phyloP scores from a whole-genome alignment of 2,888 invertebrate genomes.

The Tipula confusa region DNA sequence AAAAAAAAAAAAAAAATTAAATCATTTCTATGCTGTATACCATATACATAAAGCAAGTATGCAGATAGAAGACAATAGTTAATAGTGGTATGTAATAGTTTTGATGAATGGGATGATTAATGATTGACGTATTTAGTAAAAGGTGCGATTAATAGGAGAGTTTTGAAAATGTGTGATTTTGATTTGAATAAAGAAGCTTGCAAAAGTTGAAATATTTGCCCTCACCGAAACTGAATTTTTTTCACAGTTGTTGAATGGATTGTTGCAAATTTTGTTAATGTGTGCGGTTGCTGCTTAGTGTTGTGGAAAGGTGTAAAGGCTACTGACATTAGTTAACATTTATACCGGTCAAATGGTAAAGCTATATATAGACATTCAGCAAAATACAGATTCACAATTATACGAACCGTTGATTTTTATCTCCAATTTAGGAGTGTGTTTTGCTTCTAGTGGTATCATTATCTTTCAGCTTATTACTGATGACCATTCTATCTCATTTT shows the following conservation, averaged over 20 bases:
- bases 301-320: not conserved
- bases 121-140: not conserved
- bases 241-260: too few species aligned
- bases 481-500: too few species aligned
- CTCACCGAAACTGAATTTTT: not conserved
- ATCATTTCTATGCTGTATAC: not conserved
- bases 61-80: not conserved
- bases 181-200: not conserved
- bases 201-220: not conserved
- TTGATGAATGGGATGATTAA: slow-evolving; percentile 15
- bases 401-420: too few species aligned
- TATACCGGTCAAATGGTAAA: not conserved
- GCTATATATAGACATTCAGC: too few species aligned
- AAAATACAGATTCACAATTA: too few species aligned
- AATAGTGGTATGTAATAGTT: not conserved
- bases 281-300: too few species aligned
- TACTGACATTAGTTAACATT: not conserved
- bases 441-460: too few species aligned
- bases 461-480: too few species aligned
- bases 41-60: too few species aligned
- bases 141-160: slow-evolving; percentile 9
- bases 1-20: too few species aligned
- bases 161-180: not conserved
- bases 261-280: not conserved
- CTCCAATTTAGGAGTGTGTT: too few species aligned